Conservation (phyloP, 2,113 vertebrate species). For the Tragelaphus scriptus region DNA sequence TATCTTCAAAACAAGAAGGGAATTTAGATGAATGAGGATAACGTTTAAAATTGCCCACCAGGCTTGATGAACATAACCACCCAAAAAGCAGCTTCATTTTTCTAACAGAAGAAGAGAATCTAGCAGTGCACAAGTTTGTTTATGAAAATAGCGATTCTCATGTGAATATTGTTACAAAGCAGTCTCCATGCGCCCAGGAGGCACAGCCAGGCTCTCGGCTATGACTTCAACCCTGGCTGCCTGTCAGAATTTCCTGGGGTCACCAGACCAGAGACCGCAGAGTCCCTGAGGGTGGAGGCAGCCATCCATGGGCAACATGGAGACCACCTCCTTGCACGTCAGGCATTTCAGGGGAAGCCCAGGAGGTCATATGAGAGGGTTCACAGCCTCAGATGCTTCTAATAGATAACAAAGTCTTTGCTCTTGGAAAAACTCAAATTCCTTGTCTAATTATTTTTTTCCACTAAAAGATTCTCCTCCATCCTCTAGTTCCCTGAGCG, state of each 20-base stretch:
- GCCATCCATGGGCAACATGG: accelerated
- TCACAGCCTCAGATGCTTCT: not conserved
- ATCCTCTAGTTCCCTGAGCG: not conserved
- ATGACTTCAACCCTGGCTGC: not conserved
- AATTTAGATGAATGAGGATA: not conserved
- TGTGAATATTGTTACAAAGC: not conserved
- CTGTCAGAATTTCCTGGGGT: no score
- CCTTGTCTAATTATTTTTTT: not conserved
- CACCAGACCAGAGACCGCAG: not conserved
- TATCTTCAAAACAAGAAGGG: not conserved
- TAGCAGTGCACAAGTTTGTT: not conserved
- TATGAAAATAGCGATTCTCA: not conserved
- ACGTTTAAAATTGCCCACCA: accelerated
- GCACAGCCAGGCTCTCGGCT: not conserved
- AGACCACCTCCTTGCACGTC: accelerated
- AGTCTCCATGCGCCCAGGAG: not conserved
- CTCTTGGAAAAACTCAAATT: not conserved
- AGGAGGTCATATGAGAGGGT: accelerated
- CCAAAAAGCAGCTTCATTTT: not conserved
- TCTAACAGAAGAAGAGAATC: not conserved
- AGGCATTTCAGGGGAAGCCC: not conserved
- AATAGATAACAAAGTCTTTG: not conserved
- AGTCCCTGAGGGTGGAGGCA: no score
- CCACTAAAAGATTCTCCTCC: not conserved
- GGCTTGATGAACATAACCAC: accelerated